These are phyloP conservation scores for Halyomorpha halys DNA, from an alignment of 1,140 invertebrate genomes.

Conservation along the genomic window DNA sequence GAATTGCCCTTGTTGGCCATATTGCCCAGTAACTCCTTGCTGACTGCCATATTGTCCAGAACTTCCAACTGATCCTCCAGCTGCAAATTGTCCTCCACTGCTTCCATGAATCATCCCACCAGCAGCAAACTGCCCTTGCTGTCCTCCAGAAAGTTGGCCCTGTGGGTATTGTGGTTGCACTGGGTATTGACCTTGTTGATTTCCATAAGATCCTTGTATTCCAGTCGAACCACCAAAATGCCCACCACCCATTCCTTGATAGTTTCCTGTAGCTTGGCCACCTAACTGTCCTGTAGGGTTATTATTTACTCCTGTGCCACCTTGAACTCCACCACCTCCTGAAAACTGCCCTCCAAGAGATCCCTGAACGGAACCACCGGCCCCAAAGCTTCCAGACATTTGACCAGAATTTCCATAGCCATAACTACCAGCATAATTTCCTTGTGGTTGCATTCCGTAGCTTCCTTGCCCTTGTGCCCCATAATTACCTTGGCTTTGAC, in stretches of 20 bases:
- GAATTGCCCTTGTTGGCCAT: conserved; percentile 1
- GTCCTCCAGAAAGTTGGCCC: background rate
- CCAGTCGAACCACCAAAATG: conserved; percentile 6
- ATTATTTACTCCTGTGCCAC: conserved; percentile 3
- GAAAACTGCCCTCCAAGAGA: conserved; percentile 17
- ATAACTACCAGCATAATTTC: background rate
- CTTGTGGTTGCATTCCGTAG: conserved; percentile 6
- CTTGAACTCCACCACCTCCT: conserved; percentile 18
- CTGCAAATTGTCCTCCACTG: background rate
- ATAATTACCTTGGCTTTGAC: conserved; percentile 10
- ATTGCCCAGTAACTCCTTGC: background rate
- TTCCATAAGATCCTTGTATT: background rate
- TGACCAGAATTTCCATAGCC: background rate
- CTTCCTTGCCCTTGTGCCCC: conserved; percentile 5
- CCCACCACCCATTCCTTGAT: conserved; percentile 3
- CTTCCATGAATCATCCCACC: conserved; percentile 14
- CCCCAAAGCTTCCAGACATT: conserved; percentile 16
- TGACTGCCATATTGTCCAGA: background rate
- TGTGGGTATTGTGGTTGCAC: background rate
- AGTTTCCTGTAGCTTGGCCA: conserved; percentile 3
- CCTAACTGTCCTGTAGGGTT: background rate
- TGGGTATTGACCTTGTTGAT: background rate
- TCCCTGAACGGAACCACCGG: conserved; percentile 16
- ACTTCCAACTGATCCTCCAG: background rate
- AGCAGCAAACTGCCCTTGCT: conserved; percentile 4